Evolutionary conservation across 1,140 invertebrate genomes (phyloP).

Genomic region (Aculops lycopersici): DNA sequence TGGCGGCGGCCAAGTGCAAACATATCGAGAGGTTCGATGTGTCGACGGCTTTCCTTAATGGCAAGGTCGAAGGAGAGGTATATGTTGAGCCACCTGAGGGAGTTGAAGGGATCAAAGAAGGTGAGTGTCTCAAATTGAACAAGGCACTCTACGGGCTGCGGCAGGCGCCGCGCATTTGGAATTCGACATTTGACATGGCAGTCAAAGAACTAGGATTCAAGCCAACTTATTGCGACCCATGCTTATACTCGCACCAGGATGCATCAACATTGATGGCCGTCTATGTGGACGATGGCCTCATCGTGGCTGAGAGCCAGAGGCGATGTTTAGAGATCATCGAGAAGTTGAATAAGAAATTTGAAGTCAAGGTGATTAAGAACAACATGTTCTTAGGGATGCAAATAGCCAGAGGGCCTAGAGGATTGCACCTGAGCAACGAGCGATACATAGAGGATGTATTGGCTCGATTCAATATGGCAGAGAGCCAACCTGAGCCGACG

Average conservation of each 20-base stretch:
- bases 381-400: slow-evolving; percentile 9
- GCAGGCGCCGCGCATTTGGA: slow-evolving; percentile 17
- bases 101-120: slow-evolving; percentile 11
- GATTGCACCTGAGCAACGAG: slow-evolving; percentile 5
- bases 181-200: slow-evolving; percentile 11
- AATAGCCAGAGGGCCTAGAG: slow-evolving; percentile 2
- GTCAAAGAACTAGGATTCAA: slow-evolving; percentile 1
- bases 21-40: slow-evolving; percentile 11
- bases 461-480: slow-evolving; percentile 9
- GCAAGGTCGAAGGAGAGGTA: slow-evolving; percentile 16
- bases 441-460: slow-evolving; percentile 1
- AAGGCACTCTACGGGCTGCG: slow-evolving; percentile 17
- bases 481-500: neutral
- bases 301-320: neutral
- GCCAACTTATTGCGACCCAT: no score
- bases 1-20: slow-evolving; percentile 1
- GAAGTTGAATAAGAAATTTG: slow-evolving; percentile 3
- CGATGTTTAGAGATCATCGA: slow-evolving; percentile 1
- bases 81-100: slow-evolving; percentile 17
- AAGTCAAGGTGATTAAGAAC: neutral
- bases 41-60: slow-evolving; percentile 17
- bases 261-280: slow-evolving; percentile 6
- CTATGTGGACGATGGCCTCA: slow-evolving; percentile 11
- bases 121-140: slow-evolving; percentile 12
- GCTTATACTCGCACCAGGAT: no score